Percentiles rank a stretch among this genome's conserved stretches.
Conservation (phyloP, 2,888 invertebrate species). For the Agrotis clavis region DNA sequence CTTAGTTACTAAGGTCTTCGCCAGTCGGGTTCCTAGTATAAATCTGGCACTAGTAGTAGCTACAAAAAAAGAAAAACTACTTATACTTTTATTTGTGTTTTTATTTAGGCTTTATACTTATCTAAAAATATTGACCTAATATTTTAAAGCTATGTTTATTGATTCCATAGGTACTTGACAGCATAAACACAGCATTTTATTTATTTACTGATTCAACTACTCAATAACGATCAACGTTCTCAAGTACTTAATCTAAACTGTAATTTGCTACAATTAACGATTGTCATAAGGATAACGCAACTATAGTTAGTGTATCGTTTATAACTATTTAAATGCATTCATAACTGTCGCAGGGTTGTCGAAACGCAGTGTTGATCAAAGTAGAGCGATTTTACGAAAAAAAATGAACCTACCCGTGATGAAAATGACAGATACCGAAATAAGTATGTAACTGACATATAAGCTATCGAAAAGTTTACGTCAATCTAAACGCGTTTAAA, state of each 20-base stretch:
- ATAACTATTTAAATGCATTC: conserved; percentile 55
- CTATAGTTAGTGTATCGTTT: conserved; percentile 55
- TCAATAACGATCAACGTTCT: conserved; percentile 25
- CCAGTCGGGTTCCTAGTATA: no score
- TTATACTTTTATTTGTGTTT: neutral
- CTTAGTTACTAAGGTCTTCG: no score
- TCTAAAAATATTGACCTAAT: no score
- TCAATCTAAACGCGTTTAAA: no score
- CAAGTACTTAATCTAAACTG: conserved; percentile 32
- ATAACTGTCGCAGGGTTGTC: conserved; percentile 58
- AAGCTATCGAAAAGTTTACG: no score
- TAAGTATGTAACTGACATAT: no score
- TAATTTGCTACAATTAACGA: conserved; percentile 60
- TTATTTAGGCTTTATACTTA: neutral
- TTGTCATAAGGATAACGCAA: conserved; percentile 65
- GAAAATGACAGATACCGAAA: neutral
- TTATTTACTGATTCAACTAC: conserved; percentile 36
- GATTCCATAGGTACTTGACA: neutral
- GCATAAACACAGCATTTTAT: neutral
- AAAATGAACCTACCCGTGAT: no score
- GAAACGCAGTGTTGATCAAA: neutral
- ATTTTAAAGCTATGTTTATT: no score
- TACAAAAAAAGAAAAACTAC: no score
- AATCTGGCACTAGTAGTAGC: no score
- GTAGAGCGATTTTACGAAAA: neutral